Evolutionary conservation across 2,797 vertebrate genomes (phyloP), one percentile per base, ranked within the genome.

Genomic region (Vultur gryphus): DNA sequence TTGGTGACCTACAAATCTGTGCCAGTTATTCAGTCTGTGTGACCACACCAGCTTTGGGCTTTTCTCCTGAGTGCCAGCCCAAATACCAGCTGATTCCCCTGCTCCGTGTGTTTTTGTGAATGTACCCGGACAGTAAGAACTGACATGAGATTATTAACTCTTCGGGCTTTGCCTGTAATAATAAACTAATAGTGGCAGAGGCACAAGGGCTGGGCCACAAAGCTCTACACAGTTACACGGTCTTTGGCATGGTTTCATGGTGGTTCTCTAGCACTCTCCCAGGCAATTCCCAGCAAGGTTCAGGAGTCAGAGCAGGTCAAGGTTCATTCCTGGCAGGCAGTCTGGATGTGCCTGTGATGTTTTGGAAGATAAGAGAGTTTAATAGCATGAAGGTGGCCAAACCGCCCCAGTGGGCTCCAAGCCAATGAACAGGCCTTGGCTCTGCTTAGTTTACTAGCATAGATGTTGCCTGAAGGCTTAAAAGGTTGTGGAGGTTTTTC

Each of bases 81-180:
- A n/a, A 82, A 58, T 11, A n/a, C 25, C 23, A 66, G 16, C 26
- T 13, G 66, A 52, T 52, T 64, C 15, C 25, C 20, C 19, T 44
- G 21, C 11, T 70, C 8, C 0, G 35, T 15, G 17, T 0, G 1
- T 23, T 65, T 62, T 33, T 3, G 0, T 16, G 18, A 55, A 43
- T 35, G 43, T 51, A 43, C 33, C 15, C 25, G 43, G 78, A 28
- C 48, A 35, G 11, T 35, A 51, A 19, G 21, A 82, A 66, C 29
- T 17, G 20, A 24, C 18, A 19, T 5, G 18, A 69, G 69, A 37
- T 59, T 17, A 69, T 43, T 31, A 65, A 75, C 13, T 55, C 29
- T 24, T 54, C 14, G 44, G 20, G 26, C 6, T 75, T 65, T 64
- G 13, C 26, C 54, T 44, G 44, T 31, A n/a, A 54, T 28, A 39